phyloP scores from a whole-genome alignment of 2,797 vertebrate species.

The Tenualosa thibaudeaui region DNA sequence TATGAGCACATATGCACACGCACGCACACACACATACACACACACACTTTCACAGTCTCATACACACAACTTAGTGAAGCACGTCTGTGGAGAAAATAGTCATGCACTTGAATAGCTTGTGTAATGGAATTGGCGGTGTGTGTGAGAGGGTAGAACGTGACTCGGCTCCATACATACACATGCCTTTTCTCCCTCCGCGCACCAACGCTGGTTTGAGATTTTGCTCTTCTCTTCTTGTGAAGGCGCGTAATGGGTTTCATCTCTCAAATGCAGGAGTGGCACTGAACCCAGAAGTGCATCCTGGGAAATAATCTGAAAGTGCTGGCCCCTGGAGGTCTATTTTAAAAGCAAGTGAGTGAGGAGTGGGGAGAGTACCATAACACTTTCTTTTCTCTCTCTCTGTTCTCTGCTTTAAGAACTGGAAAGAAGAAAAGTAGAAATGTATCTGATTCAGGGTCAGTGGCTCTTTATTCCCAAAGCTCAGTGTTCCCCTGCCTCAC shows the following conservation, averaged over 20 bases:
- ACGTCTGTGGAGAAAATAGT: not conserved
- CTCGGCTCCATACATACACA: not conserved
- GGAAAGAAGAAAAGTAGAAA: not conserved
- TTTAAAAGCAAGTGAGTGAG: slow-evolving; percentile 9
- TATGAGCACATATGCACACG: not conserved
- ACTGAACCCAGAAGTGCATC: not conserved
- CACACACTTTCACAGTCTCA: not conserved
- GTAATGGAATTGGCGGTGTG: not conserved
- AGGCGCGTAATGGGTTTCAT: not conserved
- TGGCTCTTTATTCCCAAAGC: not conserved
- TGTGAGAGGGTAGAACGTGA: not conserved
- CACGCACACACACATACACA: not conserved
- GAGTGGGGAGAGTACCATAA: not conserved
- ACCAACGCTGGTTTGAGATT: not conserved
- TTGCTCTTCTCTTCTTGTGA: not conserved
- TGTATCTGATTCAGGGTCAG: not conserved
- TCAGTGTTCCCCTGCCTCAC: not conserved
- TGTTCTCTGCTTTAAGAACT: not conserved
- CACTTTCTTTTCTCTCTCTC: not conserved
- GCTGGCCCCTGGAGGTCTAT: not conserved
- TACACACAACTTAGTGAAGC: not conserved
- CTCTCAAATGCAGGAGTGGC: not conserved
- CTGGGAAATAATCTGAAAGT: not conserved
- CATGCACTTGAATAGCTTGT: not conserved
- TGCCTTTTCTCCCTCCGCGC: not conserved